Evolutionary conservation across 2,797 vertebrate genomes (phyloP), one percentile per base, ranked within the genome.

Genomic region (Lateolabrax maculatus): DNA sequence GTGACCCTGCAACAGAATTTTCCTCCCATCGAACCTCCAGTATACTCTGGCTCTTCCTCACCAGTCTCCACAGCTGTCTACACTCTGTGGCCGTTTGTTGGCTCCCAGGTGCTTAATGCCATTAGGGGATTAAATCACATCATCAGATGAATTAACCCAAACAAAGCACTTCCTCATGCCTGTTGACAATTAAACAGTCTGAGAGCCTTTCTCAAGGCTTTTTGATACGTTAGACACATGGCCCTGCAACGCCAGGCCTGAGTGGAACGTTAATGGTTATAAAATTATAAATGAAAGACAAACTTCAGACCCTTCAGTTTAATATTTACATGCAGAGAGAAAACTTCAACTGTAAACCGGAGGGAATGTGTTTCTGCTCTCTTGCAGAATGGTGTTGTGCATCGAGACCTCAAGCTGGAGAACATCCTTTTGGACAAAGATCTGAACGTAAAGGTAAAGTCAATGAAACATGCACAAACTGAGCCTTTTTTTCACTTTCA

Each of bases 361-460:
- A 58, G 31, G 27, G 44, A 34, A 85, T 25, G 15, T 78, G n/a
- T 71, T 44, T 77, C 56, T 79, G 18, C 31, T 80, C 60, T 87
- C 63, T 82, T 89, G 71, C 84, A 96, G 96, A 96, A 94, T 6
- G 92, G 93, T 13, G 93, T 96, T 39, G 95, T 96, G 75, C 96
- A 96, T 89, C 94, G 96, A 78, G 96, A 96, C 89, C 94, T 96
- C 57, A 96, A 96, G 87, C 91, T 96, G 69, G 96, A 96, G 85
- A 96, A 96, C 88, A 95, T 96, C 74, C 95, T 96, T 67, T 86
- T 96, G 80, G 96, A 96, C 87, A 87, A 94, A 87, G 95, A 96
- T 75, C 74, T 95, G 4, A 96, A 95, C 39, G 95, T 96, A 11
- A 96, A 96, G 95, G 96, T 96, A 81, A 87, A 87, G 60, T 37